Base-by-base conservation (phyloP, 2,888 invertebrate species). In the Parnassius orleans region DNA sequence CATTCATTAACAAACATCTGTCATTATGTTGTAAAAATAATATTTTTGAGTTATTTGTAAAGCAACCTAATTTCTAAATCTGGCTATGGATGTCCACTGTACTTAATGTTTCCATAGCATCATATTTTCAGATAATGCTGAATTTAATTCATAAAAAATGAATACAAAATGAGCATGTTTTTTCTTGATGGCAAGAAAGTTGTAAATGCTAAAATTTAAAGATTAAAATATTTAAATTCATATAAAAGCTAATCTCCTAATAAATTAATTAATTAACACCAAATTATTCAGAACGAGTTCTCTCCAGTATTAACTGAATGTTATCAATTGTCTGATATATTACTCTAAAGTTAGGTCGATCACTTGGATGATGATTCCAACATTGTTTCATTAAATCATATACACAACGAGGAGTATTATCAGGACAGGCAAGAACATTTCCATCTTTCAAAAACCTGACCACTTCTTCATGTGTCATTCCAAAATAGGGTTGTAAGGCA, bases 391-490 rank as follows among this genome's bases (percentile, higher is more conserved):
- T 98, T 53, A 99, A 89, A 66, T 98, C 96, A 86, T 98, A 98
- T 44, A 98, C 94, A 68, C 95, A 94, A 43, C 95, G 90, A 0
- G 97, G 97, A 52, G 97, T 98, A 78, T 97, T 96, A 69, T 98
- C 98, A 1, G 98, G 98, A 79, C 96, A 96, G 55, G 95, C 95
- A 57, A 99, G 93, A 53, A 98, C 95, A 84, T 98, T 96, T 11
- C 98, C 98, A 71, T 98, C 98, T 84, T 98, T 98, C 61, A 98
- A 94, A 88, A 96, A 98, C 78, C 96, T 96, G 12, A 98, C 97
- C 44, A 99, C 98, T 91, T 99, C 98, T 83, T 98, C 98, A 80
- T 99, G 98, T 11, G 98, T 98, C 96, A 98, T 96, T 7, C 98
- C 98, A 83, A 97, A 98, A 80, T 99, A 99, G 10, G 99, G 99